Percentiles rank a stretch among this genome's conserved stretches.
phyloP scores from a whole-genome alignment of 2,113 vertebrate genomes.

The Poeciliopsis prolifica region DNA sequence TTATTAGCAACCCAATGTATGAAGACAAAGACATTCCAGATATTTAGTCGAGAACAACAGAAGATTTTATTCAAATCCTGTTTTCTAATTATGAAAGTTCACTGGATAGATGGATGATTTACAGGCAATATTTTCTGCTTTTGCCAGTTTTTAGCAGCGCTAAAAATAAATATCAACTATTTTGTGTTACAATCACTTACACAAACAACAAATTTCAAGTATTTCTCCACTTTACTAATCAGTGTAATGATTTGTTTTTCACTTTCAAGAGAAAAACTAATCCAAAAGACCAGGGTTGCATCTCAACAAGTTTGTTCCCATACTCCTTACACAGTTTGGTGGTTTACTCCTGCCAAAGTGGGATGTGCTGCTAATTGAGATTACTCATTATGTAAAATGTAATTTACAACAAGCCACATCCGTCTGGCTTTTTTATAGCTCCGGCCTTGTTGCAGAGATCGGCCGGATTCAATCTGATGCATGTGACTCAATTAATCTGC shows the following conservation, averaged over 20 bases:
- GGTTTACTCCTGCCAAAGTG: conserved; percentile 45
- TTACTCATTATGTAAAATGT: conserved; percentile 60
- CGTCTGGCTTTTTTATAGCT: conserved; percentile 65
- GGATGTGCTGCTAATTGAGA: conserved; percentile 55
- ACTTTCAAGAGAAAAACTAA: neutral
- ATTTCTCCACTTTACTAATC: neutral
- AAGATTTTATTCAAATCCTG: no score
- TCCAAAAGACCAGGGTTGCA: neutral
- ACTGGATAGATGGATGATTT: no score
- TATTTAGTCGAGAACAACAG: no score
- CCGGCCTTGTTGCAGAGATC: conserved; percentile 55
- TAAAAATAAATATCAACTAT: neutral
- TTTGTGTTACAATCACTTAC: neutral
- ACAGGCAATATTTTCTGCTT: neutral
- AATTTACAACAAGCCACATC: conserved; percentile 67
- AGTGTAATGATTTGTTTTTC: neutral
- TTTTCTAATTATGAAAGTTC: no score
- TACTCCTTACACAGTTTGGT: conserved; percentile 11
- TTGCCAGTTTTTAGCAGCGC: neutral
- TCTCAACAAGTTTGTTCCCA: conserved; percentile 19
- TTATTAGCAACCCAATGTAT: no score
- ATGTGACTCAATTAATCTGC: conserved; percentile 64
- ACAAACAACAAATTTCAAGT: neutral
- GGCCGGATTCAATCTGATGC: conserved; percentile 64
- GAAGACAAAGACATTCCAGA: no score